Evolutionary conservation across 2,113 vertebrate species (phyloP), one percentile per base, ranked within the genome.

Genomic region (Elanoides forficatus): DNA sequence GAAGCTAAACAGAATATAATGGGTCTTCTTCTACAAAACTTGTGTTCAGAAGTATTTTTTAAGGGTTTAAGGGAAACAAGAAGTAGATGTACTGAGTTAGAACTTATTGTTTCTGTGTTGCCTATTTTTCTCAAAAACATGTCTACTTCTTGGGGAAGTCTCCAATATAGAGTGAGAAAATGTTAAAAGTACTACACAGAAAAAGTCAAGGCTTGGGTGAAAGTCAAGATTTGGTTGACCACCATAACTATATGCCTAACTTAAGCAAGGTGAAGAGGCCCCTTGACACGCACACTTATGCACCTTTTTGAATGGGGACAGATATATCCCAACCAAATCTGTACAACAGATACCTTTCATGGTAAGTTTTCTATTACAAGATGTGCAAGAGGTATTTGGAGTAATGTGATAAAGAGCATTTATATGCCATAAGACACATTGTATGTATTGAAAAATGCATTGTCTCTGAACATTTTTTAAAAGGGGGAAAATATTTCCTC

Each of bases 91-190:
- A 40, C 10, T 22, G 13, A 60, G 8, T 43, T 38, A 47, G 45
- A 29, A 26, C 15, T 76, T 47, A 47, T 10, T 55, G 22, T 56
- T 75, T 62, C 22, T 79, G 43, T 59, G 36, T 12, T 87, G 29
- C 3, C 5, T 25, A 0, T 75, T 92, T 66, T 88, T 29, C 38
- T 38, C 0, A 0, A 36, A 75, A 58, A 15, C 9, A 16, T n/a
- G 6, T 45, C 29, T 79, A 2, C 10, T 79, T 81, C 22, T 56
- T 52, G 23, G 25, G 68, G 30, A 75, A 86, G 50, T 71, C 7
- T 72, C 27, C 38, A 30, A 30, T 23, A 26, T 0, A 56, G 14
- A 47, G 36, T 38, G 13, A 79, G 36, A 75, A 56, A 2, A 21
- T 15, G 8, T 26, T 42, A 52, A 87, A 79, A 53, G 12, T 62